Percentiles rank a stretch among this genome's conserved stretches.
These are phyloP conservation scores for Leistus spinibarbis DNA, from an alignment of 2,888 invertebrate genomes.

Conservation along the genomic window DNA sequence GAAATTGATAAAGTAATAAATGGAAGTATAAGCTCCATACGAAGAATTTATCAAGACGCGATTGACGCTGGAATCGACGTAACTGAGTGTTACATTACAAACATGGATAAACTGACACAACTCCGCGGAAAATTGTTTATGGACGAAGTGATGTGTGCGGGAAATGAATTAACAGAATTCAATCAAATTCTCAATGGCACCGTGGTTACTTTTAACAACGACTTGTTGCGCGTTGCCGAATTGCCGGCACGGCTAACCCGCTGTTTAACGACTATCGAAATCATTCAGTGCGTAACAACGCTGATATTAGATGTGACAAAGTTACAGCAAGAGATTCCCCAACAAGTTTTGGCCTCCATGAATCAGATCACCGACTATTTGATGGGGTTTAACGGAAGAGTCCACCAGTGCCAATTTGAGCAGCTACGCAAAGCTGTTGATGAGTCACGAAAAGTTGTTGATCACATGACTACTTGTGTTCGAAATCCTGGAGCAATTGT, in stretches of 20 bases:
- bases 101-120: background rate
- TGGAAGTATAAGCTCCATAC: background rate
- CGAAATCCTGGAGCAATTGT: background rate
- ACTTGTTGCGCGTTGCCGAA: background rate
- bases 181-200: background rate
- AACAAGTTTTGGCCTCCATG: slow-evolving; percentile 17
- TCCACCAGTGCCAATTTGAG: slow-evolving; percentile 15
- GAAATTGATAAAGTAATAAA: background rate
- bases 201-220: slow-evolving; percentile 10
- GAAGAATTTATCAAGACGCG: background rate
- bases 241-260: slow-evolving; percentile 2
- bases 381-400: background rate
- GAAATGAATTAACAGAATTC: background rate
- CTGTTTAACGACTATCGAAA: slow-evolving; percentile 6
- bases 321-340: slow-evolving; percentile 10
- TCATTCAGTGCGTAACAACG: background rate
- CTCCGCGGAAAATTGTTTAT: background rate
- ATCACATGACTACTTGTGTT: slow-evolving; percentile 7
- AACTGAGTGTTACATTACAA: background rate
- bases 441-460: background rate
- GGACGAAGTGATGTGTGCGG: slow-evolving; percentile 2
- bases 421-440: slow-evolving; percentile 7
- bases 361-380: background rate
- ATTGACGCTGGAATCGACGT: slow-evolving; percentile 5
- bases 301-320: background rate